These are phyloP conservation scores for Brachionus rubens DNA, from an alignment of 1,140 invertebrate species.

Conservation along the genomic window DNA sequence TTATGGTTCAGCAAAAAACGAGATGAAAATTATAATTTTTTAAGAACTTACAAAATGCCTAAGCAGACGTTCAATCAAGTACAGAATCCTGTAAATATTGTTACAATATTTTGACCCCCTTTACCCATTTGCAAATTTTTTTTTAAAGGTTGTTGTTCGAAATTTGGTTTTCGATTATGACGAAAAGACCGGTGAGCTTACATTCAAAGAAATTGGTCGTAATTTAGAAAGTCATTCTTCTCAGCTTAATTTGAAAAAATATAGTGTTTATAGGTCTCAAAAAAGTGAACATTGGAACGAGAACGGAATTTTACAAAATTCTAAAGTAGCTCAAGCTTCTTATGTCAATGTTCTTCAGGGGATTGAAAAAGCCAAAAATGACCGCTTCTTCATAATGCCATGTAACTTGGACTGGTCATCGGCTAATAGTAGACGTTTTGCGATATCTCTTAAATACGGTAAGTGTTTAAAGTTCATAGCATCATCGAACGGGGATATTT, in stretches of 20 bases:
- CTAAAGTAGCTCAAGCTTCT: neutral
- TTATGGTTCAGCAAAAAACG: constrained; percentile 34
- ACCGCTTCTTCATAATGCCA: constrained; percentile 43
- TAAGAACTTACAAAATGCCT: constrained; percentile 40
- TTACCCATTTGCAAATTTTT: too few relatives aligned
- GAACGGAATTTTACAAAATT: constrained; percentile 22
- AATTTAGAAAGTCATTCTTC: constrained; percentile 39
- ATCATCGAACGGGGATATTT: constrained; percentile 37
- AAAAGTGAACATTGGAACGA: constrained; percentile 28
- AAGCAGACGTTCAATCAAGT: neutral
- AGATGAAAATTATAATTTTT: constrained; percentile 42
- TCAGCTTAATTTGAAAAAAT: constrained; percentile 12
- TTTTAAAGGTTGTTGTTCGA: constrained; percentile 1
- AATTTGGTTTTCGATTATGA: constrained; percentile 26
- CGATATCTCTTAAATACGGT: constrained; percentile 10
- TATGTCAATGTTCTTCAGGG: constrained; percentile 44
- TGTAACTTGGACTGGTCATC: constrained; percentile 37
- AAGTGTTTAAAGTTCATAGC: constrained; percentile 29
- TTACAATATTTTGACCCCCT: too few relatives aligned
- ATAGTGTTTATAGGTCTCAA: neutral
- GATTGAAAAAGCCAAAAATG: constrained; percentile 33
- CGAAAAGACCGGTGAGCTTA: neutral
- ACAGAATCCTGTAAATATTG: too few relatives aligned
- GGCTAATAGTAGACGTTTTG: constrained; percentile 36
- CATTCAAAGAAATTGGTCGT: neutral